These are phyloP conservation scores for Drosophila leontia DNA, from an alignment of 1,140 invertebrate species.

Conservation along the genomic window DNA sequence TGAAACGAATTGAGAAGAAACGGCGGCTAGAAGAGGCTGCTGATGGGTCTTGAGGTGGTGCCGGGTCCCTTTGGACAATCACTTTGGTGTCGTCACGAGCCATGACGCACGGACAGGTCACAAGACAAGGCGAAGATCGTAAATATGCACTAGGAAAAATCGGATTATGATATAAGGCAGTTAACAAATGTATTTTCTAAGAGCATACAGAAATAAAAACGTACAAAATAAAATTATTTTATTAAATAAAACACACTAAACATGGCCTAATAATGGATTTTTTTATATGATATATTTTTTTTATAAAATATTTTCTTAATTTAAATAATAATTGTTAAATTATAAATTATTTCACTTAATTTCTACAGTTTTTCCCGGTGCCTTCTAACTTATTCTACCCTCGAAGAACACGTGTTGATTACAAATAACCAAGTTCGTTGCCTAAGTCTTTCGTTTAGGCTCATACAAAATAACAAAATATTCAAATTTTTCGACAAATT, in stretches of 20 bases:
- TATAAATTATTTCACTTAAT: neutral
- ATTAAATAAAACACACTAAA: no score
- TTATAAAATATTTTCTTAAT: neutral
- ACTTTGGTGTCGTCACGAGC: conserved; percentile 58
- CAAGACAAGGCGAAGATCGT: conserved; percentile 21
- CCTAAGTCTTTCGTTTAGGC: neutral
- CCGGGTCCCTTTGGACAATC: conserved; percentile 54
- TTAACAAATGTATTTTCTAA: no score
- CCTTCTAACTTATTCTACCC: no score
- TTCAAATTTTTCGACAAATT: no score
- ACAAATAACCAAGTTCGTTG: neutral
- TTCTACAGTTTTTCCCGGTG: neutral
- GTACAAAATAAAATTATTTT: no score
- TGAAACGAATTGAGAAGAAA: conserved; percentile 62
- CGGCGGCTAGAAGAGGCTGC: conserved; percentile 58
- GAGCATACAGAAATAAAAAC: no score
- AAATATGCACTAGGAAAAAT: conserved; percentile 3
- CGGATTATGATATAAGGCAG: no score
- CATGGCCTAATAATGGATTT: no score
- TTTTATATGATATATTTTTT: no score
- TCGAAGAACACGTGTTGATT: neutral
- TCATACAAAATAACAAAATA: neutral
- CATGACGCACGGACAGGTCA: conserved; percentile 58
- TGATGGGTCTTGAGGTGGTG: conserved; percentile 11
- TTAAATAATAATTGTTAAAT: neutral